These are phyloP conservation scores for Zhuqinia jingwanae DNA, from an alignment of 2,888 invertebrate species.

Conservation along the genomic window DNA sequence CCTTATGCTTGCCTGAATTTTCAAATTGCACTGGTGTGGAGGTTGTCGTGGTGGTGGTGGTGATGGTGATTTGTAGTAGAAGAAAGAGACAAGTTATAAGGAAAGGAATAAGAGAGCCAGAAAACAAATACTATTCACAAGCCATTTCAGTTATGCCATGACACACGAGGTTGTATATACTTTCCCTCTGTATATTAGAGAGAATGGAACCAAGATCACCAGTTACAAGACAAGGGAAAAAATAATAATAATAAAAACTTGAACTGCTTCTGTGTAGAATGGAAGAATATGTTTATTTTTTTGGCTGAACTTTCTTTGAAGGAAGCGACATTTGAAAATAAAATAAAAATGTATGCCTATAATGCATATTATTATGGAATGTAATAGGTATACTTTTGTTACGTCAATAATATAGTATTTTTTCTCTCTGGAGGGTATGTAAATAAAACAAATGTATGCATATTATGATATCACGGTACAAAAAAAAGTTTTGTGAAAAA, in stretches of 20 bases:
- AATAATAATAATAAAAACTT: not conserved
- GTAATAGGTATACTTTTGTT: not conserved
- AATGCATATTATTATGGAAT: not conserved
- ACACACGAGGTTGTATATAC: not conserved
- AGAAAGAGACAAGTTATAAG: not conserved
- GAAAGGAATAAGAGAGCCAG: not conserved
- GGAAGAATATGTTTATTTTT: not conserved
- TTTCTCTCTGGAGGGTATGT: not conserved
- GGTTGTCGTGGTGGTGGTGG: not conserved
- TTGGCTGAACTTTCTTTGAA: not conserved
- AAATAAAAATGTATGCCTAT: not conserved
- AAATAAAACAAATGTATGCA: not conserved
- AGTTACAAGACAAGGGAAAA: not conserved
- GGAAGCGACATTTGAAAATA: not conserved
- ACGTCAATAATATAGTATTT: not conserved
- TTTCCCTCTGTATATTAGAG: not conserved
- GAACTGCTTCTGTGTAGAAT: no score
- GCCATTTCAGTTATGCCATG: constrained; percentile 10
- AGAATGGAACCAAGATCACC: not conserved
- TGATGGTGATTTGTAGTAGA: not conserved
- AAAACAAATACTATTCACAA: constrained; percentile 27
- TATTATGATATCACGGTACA: not conserved
- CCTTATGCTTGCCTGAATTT: constrained; percentile 38
- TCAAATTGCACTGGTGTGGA: constrained; percentile 9
- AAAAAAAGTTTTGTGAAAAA: not conserved